Conservation (phyloP, 2,113 vertebrate genomes). For the Uria aalge region DNA sequence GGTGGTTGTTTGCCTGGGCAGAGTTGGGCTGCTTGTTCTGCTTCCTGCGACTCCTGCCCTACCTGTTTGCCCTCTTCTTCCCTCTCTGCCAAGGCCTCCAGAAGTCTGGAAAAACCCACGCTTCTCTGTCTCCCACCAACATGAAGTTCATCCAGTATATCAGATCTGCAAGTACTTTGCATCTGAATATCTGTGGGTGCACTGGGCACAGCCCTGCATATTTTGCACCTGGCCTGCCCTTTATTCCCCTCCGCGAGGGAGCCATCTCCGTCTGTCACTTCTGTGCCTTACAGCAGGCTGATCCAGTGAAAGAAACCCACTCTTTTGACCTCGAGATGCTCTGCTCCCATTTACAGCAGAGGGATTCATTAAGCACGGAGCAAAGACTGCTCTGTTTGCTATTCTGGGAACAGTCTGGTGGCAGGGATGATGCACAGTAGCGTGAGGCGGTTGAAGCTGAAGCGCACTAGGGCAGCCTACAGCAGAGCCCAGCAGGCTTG, state of each 20-base stretch:
- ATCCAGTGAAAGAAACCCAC: slow-evolving; percentile 4
- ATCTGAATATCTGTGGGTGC: background rate
- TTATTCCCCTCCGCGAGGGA: background rate
- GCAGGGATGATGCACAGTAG: background rate
- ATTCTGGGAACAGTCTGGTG: slow-evolving; percentile 54
- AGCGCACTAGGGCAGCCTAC: background rate
- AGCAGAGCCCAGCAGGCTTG: background rate
- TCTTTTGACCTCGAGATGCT: slow-evolving; percentile 8
- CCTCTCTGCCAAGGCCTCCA: background rate
- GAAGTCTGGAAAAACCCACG: background rate
- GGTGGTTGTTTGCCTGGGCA: background rate
- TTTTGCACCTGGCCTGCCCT: background rate
- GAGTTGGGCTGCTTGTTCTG: background rate
- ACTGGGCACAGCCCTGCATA: background rate
- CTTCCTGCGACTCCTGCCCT: background rate
- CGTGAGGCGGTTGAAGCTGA: slow-evolving; percentile 10
- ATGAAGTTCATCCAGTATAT: background rate
- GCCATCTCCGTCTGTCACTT: background rate
- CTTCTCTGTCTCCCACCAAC: background rate
- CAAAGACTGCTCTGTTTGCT: slow-evolving; percentile 52
- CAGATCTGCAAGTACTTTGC: background rate
- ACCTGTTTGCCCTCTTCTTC: background rate
- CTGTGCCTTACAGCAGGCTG: background rate
- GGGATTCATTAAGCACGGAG: slow-evolving; percentile 38
- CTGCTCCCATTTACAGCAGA: slow-evolving; percentile 30